Base-by-base conservation (phyloP, 2,113 vertebrate genomes). In the Alaudala cheleensis region DNA sequence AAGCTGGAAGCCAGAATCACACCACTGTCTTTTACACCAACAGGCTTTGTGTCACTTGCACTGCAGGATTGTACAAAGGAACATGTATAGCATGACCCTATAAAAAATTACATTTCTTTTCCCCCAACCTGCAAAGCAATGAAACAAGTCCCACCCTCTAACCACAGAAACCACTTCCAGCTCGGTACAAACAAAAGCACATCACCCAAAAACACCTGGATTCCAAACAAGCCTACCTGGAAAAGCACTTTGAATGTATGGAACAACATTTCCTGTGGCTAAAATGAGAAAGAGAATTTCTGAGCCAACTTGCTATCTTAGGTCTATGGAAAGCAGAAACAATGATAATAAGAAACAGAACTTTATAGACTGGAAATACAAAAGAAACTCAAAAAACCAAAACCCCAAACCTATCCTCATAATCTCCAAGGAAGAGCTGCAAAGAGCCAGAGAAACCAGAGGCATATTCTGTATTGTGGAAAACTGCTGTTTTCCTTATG, bases 271-370 rank as follows among this genome's bases (percentile, higher is more conserved):
- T 93, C 86, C 86, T 67, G 86, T 60, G 29, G 34, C 91, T 95
- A 92, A 95, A 96, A 87, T 65, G 88, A 97, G 86, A 81, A 88
- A 19, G 18, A 76, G 78, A 92, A 93, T 92, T 90, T 77, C 82
- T 42, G 66, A 96, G 91, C 81, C 74, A 85, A 73, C 62, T 73
- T 34, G 78, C 90, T 91, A 92, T 91, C 89, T 85, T 76, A 67
- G 51, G 73, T 89, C 74, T 81, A 87, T 95, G 95, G 89, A 95
- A 95, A 94, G 90, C 58, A 88, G 87, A 88, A 91, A 91, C 49
- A 54, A 88, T 0, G 22, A 65, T 91, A 96, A 95, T 72, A 80
- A 90, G 91, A 88, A 96, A 72, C 93, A 95, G 94, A 94, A 92
- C 88, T 86, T 92, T 28, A 65, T 1, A 84, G 61, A 40, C 37